Base-by-base conservation (phyloP, 2,888 invertebrate species). In the Eristalinus aeneus region DNA sequence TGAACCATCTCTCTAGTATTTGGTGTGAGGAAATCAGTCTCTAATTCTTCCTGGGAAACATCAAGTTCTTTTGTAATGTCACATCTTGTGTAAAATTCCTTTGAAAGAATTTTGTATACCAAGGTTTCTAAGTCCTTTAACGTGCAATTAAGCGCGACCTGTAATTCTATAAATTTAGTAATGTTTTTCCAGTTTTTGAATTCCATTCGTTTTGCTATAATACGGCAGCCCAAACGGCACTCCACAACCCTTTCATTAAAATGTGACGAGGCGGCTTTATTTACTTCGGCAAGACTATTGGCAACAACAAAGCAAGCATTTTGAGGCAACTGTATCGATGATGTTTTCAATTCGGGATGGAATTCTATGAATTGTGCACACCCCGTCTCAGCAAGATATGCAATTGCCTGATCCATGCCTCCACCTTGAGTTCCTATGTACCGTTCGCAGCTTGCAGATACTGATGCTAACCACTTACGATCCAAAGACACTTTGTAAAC, bases 331-430 rank as follows among this genome's bases (percentile, higher is more conserved):
- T 93, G 93, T n/a, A 99, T 95, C 82, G 97, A 95, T 36, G 94
- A 94, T 5, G 96, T 95, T 83, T 94, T 94, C 75, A 99, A 92
- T 74, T 91, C 90, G 0, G 99, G 99, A 90, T 97, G 95, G 93
- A 99, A 99, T 89, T 98, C 97, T 88, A 99, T 99, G 90, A 97
- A 95, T 91, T 98, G 98, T 0, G 99, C 98, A 90, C 95, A 95
- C 87, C 97, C 96, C 91, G 95, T 94, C 90, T 95, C 95, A 2
- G 97, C 99, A 56, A 99, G 94, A 92, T 98, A 97, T 69, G 98
- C 98, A 90, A 99, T 98, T 0, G 99, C 99, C 93, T 99, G 99
- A 93, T 99, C 99, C 99, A 99, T 99, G 84, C 99, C 99, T 54
- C 99, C 99, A 27, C 99, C 99, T 93, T 98, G 96, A 0, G 99